Evolutionary conservation across 2,797 vertebrate genomes (phyloP), one percentile per base, ranked within the genome.

Genomic region (Sebastes trivittatus): DNA sequence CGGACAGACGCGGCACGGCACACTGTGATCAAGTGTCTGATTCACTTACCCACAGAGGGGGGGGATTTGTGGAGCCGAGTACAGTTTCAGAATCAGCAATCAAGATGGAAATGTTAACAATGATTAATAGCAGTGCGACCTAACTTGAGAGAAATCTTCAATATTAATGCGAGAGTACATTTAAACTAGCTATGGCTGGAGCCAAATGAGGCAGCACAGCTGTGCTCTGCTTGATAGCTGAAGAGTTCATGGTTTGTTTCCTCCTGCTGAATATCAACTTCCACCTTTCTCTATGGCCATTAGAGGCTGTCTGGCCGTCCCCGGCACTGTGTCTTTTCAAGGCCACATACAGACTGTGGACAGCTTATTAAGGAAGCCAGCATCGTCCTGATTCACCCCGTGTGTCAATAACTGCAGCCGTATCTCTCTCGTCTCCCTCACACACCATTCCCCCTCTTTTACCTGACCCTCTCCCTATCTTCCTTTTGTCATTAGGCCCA

Each of bases 361-460:
- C 82, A 88, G 83, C 88, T 89, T 87, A 80, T 92, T 92, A 87
- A 87, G 75, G 61, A 77, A 83, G 70, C 65, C 78, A 70, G 72
- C 71, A 56, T 83, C 66, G 22, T 83, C 70, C 64, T 9, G 49
- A 75, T 78, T 88, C 82, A 61, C 70, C 71, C 75, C 52, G 7
- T 10, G 36, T 86, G 82, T 89, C 86, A 86, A 66, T 81, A 85
- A 80, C 75, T n/a, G 62, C 58, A 59, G 75, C 32, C 32, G 5
- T 72, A 64, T 70, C 72, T 78, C 42, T 42, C 68, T 34, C 36
- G 38, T 67, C 23, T 29, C 25, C 60, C 71, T 60, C 46, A 58
- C 72, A 83, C 67, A 63, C 74, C 34, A 65, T 60, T 61, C 11
- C 30, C 54, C 75, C 22, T 80, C 11, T 77, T 34, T 61, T 65